phyloP scores from a whole-genome alignment of 2,113 vertebrate genomes.

The Lamprologus lemairii region DNA sequence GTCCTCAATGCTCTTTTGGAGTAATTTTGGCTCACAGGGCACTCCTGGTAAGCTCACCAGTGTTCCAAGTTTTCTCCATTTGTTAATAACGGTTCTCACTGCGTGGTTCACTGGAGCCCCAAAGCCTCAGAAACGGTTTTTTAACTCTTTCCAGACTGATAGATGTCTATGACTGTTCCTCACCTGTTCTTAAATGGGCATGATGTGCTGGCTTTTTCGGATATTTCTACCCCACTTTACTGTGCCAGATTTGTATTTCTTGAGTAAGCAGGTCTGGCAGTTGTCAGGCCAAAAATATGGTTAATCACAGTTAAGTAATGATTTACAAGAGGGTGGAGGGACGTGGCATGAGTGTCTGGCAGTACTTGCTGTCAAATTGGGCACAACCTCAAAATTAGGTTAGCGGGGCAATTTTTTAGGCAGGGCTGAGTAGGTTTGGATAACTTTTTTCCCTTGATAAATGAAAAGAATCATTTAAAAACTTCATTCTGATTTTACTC shows the following conservation, averaged over 20 bases:
- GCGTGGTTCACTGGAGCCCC: not conserved
- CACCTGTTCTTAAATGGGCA: not conserved
- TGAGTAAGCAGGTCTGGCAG: not conserved
- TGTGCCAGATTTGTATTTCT: not conserved
- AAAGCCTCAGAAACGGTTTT: not conserved
- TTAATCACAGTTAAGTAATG: not conserved
- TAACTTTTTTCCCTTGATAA: not conserved
- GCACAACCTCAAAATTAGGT: not conserved
- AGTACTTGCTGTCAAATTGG: not conserved
- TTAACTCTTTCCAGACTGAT: not conserved
- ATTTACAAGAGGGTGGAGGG: not conserved
- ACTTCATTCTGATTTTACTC: not conserved
- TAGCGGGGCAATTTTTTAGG: not conserved
- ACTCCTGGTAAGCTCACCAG: not conserved
- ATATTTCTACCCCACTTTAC: not conserved
- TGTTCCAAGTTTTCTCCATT: not conserved
- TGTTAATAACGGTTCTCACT: not conserved
- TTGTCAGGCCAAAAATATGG: not conserved
- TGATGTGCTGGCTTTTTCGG: not conserved
- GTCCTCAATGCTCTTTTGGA: not conserved
- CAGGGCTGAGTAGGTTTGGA: not conserved
- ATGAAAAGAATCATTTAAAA: not conserved
- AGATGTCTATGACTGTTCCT: not conserved
- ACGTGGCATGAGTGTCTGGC: not conserved
- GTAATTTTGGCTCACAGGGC: not conserved